Base-by-base conservation (phyloP, 2,797 vertebrate genomes). In the Thaleichthys pacificus region DNA sequence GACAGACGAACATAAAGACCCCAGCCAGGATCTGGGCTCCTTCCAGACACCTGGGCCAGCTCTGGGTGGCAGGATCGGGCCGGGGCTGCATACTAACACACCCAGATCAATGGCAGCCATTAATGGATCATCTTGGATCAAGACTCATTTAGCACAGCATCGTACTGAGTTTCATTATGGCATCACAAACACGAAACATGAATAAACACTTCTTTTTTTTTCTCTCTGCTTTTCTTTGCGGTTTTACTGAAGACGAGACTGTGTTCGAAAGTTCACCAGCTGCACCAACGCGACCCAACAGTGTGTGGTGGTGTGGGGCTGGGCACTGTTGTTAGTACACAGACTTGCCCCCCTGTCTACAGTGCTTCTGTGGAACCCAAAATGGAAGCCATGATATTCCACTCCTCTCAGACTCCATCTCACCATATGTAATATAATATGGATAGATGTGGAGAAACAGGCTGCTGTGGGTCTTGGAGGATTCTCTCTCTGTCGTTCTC, bases 321-420 rank as follows among this genome's bases (percentile, higher is more conserved):
- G 30, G 66, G 42, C 24, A 24, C 24, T 42, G 3, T 73, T 69
- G 66, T 78, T 74, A 76, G 73, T 70, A 77, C 76, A 84, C 61
- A 86, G 86, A 90, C 91, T 86, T 78, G 92, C 82, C 74, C 5
- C 76, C 91, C 88, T 77, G 92, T 89, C 88, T 60, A 77, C 74
- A 71, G 74, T 38, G 14, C 68, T 58, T 15, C 28, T 4, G 21
- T 82, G 11, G 77, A 85, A 85, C 80, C 83, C 60, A 80, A 80
- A 66, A 57, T 76, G 54, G 69, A 71, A 38, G 42, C 11, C 22
- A 15, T 22, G 9, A 14, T 3, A 38, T 15, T 71, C 57, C 69
- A 57, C 47, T 72, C 54, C 66, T 26, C 30, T 76, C 49, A n/a
- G 54, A 70, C 70, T 63, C 61, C 70, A 79, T 68, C 65, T 71